Evolutionary conservation across 1,140 invertebrate species (phyloP).

Genomic region (Phymorhynchus buccinoides): DNA sequence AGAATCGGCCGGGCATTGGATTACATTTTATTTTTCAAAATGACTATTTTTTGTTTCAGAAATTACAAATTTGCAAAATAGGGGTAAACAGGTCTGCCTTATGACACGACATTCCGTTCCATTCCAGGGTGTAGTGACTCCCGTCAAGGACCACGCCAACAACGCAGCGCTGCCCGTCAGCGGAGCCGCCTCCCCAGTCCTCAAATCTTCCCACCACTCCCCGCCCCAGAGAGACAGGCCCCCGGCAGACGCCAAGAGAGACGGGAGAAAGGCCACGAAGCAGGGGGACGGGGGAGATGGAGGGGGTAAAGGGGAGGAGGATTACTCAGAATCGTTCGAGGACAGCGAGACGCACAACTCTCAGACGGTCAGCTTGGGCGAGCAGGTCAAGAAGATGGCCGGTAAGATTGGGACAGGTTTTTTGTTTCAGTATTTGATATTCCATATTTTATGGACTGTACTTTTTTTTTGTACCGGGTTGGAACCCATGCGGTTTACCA

Average conservation of each 20-base stretch:
- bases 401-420: not conserved
- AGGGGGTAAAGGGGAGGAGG: constrained; percentile 38
- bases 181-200: not conserved
- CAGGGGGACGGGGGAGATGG: constrained; percentile 32
- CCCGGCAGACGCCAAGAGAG: not conserved
- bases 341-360: constrained; percentile 56
- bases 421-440: too few species aligned
- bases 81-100: too few species aligned
- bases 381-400: constrained; percentile 48
- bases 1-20: too few species aligned
- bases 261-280: constrained; percentile 20
- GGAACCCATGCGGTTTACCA: too few species aligned
- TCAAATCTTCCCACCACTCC: not conserved
- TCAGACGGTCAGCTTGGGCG: constrained; percentile 53
- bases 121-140: constrained; percentile 31
- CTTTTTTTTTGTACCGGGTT: too few species aligned
- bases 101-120: too few species aligned
- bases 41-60: too few species aligned
- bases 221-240: constrained; percentile 26
- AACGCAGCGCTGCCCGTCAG: not conserved
- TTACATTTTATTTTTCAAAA: too few species aligned
- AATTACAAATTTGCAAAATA: too few species aligned
- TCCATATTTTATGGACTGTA: too few species aligned
- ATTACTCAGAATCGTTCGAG: constrained; percentile 61
- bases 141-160: constrained; percentile 37